These are phyloP conservation scores for Triplophysa tibetana DNA, from an alignment of 2,113 vertebrate species.

Conservation along the genomic window DNA sequence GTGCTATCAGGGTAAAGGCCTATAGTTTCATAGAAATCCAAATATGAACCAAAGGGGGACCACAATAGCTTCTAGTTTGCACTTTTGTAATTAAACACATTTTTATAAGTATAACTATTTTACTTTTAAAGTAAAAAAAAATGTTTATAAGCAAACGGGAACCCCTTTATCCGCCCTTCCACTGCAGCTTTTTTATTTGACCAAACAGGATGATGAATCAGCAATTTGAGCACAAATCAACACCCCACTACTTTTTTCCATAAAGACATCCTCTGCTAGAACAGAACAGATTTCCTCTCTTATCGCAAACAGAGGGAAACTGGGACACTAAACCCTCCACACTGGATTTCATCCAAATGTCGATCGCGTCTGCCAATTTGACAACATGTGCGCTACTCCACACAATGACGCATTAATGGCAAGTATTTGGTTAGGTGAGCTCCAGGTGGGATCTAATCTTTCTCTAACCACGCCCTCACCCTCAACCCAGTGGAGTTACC, in stretches of 20 bases:
- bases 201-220: conserved; percentile 70
- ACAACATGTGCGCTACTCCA: neutral
- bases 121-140: no score
- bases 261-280: conserved; percentile 45
- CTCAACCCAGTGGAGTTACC: conserved; percentile 12
- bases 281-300: conserved; percentile 47
- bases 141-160: no score
- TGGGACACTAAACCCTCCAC: neutral
- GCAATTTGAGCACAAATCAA: conserved; percentile 45
- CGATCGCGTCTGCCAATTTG: neutral
- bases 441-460: conserved; percentile 20
- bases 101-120: no score
- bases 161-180: no score
- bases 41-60: no score
- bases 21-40: neutral
- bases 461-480: neutral
- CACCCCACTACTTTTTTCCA: neutral
- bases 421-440: conserved; percentile 22
- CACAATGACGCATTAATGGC: neutral
- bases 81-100: no score
- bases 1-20: no score
- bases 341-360: conserved; percentile 13
- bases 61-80: no score
- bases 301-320: conserved; percentile 31
- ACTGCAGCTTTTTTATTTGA: conserved; percentile 58